A percentile compares a stretch with the other conserved stretches of the same genome.
Evolutionary conservation across 2,113 vertebrate species (phyloP).

Genomic region (Alligator mississippiensis): DNA sequence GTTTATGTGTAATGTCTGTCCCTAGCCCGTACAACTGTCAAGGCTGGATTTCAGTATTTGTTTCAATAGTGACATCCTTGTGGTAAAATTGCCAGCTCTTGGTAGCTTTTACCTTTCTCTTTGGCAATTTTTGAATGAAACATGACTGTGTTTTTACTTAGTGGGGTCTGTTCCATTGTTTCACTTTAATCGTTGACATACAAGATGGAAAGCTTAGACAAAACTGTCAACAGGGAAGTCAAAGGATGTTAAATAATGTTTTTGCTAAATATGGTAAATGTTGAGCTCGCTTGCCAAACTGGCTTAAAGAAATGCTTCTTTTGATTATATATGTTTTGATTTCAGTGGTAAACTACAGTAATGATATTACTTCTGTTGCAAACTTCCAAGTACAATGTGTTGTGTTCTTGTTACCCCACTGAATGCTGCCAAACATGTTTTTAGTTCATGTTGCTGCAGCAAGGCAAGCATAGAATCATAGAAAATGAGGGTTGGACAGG

Average conservation of each 20-base stretch:
- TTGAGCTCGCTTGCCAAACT: not conserved
- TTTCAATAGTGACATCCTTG: not conserved
- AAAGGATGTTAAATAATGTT: slow-evolving; percentile 5
- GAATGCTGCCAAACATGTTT: not conserved
- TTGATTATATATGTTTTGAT: not conserved
- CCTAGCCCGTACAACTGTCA: not conserved
- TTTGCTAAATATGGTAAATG: not conserved
- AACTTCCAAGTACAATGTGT: not conserved
- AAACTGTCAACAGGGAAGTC: not conserved
- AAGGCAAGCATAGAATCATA: no score
- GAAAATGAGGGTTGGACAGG: no score
- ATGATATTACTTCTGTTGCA: not conserved
- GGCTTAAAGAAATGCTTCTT: not conserved
- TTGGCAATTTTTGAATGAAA: not conserved
- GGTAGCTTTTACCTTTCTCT: not conserved
- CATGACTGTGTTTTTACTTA: not conserved
- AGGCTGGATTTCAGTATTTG: not conserved
- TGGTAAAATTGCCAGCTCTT: not conserved
- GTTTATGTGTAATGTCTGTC: not conserved
- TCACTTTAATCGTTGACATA: not conserved
- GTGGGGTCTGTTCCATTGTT: not conserved
- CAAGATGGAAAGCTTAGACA: not conserved
- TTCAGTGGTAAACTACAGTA: not conserved
- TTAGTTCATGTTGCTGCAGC: not conserved
- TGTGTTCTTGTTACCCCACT: not conserved